Percentiles rank a stretch among this genome's conserved stretches.
These are phyloP conservation scores for Climacteris rufus DNA, from an alignment of 2,113 vertebrate species.

Conservation along the genomic window DNA sequence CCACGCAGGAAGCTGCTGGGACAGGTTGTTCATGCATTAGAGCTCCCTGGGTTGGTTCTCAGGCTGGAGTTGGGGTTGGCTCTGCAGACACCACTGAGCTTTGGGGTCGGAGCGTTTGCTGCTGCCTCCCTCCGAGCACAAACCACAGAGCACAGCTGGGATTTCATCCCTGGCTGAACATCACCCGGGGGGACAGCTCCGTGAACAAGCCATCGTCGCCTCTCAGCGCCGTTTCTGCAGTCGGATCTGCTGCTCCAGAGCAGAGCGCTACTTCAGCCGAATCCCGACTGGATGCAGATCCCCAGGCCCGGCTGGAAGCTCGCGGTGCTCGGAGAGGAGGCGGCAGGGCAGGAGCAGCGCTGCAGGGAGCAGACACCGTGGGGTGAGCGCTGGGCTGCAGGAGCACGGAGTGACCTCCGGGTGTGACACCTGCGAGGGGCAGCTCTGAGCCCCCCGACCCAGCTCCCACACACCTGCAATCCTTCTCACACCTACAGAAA, in stretches of 20 bases:
- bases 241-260: background rate
- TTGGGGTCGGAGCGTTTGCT: background rate
- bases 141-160: background rate
- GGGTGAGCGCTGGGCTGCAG: background rate
- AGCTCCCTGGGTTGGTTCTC: background rate
- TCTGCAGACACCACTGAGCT: background rate
- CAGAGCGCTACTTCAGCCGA: rapidly evolving
- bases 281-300: rapidly evolving
- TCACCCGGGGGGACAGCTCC: background rate
- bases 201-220: background rate
- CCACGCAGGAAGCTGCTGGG: background rate
- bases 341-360: background rate
- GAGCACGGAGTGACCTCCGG: background rate
- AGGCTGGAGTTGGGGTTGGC: background rate
- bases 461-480: background rate
- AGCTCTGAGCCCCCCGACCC: background rate
- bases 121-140: background rate
- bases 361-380: background rate
- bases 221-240: background rate
- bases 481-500: background rate
- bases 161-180: background rate
- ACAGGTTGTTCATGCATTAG: background rate
- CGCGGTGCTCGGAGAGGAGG: rapidly evolving
- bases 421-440: background rate
- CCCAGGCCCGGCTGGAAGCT: background rate